Evolutionary conservation across 2,113 vertebrate genomes (phyloP), one percentile per base, ranked within the genome.

Genomic region (Apeltes quadracus): DNA sequence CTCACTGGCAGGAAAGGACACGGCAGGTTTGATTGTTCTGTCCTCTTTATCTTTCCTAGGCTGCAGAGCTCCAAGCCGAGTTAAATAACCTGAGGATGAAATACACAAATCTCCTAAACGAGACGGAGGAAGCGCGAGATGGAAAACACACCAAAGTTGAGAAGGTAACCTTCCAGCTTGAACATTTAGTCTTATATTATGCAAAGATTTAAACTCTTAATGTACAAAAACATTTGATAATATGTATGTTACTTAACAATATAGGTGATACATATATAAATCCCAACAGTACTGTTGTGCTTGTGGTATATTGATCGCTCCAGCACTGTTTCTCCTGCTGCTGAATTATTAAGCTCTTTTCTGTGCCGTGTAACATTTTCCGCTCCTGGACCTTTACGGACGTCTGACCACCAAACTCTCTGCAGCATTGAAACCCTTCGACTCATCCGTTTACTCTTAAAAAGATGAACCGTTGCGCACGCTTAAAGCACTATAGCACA

Each of bases 21-120:
- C 16, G 15, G 13, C 27, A 43, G 46, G 10, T 66, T 54, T 72
- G 1, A 54, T 51, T 22, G 15, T 4, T 23, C 7, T 57, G 6
- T 61, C 68, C 7, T 69, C 20, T 53, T 3, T 61, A 3, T 10
- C 32, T 18, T 1, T 38, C 55, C 82, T 64, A 97, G 95, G 89
- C 93, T 69, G 88, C 89, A 67, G 92, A 94, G 67, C 87, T 94
- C 69, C 92, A 95, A 82, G 91, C 75, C 58, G 90, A 93, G 84
- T 76, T 94, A 1, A 86, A 91, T 68, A 87, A 90, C 38, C 32
- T 95, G 46, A 94, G 90, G 90, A 84, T 65, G 18, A 93, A 74
- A 85, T 93, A 88, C 76, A 75, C 91, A 88, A 87, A 48, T 32
- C 48, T 93, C 43, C 71, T 94, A 74, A 85, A 62, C 75, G 93